Percentiles rank a stretch among this genome's conserved stretches.
Conservation (phyloP, 2,797 vertebrate genomes). For the Lithobates pipiens region DNA sequence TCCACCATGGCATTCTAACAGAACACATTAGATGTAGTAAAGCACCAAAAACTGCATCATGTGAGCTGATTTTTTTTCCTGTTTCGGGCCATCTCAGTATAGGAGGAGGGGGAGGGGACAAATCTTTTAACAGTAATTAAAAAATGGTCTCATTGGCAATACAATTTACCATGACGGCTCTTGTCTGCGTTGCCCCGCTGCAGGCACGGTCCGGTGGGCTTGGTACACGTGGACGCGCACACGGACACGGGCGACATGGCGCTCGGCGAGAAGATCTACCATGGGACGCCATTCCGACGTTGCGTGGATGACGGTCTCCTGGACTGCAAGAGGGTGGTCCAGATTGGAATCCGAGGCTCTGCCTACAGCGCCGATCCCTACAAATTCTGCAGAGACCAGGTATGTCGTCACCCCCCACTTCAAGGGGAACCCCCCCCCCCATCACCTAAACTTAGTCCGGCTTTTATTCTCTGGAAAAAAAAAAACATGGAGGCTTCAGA, state of each 20-base stretch:
- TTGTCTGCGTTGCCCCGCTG: fast-evolving
- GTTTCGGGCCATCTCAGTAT: too few relatives aligned
- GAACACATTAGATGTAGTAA: too few relatives aligned
- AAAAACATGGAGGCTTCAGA: too few relatives aligned
- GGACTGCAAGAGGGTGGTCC: conserved; percentile 85
- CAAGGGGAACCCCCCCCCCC: too few relatives aligned
- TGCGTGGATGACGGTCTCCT: conserved; percentile 90
- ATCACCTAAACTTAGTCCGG: too few relatives aligned
- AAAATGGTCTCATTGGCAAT: too few relatives aligned
- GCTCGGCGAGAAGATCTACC: conserved; percentile 88
- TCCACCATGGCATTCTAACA: too few relatives aligned
- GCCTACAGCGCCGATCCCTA: conserved; percentile 79
- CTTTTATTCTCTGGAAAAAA: too few relatives aligned
- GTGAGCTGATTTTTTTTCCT: too few relatives aligned
- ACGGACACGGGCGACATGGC: conserved; percentile 81
- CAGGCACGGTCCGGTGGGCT: conserved; percentile 88
- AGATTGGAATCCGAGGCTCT: conserved; percentile 90
- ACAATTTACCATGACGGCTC: fast-evolving
- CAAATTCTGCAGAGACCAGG: conserved; percentile 85
- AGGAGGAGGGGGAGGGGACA: too few relatives aligned
- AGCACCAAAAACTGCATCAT: too few relatives aligned
- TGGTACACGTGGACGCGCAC: conserved; percentile 93
- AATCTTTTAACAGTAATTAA: too few relatives aligned
- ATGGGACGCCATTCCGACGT: conserved; percentile 88
- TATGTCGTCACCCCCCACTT: conserved; percentile 57